Conservation (phyloP, 2,888 invertebrate genomes). For the Apamea anceps region DNA sequence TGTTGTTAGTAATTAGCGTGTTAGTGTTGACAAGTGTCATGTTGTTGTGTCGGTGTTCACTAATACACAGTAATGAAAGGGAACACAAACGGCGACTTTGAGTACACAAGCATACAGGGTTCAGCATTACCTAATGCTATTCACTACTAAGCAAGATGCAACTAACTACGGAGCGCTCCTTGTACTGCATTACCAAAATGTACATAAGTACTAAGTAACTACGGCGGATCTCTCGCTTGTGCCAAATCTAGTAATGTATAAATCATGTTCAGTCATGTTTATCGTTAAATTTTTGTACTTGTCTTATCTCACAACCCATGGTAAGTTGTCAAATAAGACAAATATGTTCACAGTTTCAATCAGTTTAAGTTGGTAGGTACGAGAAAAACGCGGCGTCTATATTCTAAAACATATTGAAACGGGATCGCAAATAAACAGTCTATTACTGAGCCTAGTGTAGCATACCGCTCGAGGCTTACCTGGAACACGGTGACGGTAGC, state of each 20-base stretch:
- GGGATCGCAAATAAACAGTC: constrained; percentile 89
- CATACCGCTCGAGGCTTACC: constrained; percentile 92
- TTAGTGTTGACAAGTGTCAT: constrained; percentile 85
- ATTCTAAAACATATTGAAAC: constrained; percentile 81
- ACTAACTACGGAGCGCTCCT: constrained; percentile 85
- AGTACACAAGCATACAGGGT: constrained; percentile 89
- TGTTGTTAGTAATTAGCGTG: constrained; percentile 82
- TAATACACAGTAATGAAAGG: constrained; percentile 83
- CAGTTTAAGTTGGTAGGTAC: constrained; percentile 70
- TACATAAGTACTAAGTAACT: constrained; percentile 70
- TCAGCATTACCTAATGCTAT: constrained; percentile 81
- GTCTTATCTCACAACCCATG: constrained; percentile 73
- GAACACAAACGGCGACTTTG: constrained; percentile 86
- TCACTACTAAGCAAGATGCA: constrained; percentile 86
- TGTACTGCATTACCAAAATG: constrained; percentile 79
- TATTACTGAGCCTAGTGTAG: constrained; percentile 82
- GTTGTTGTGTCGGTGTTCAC: constrained; percentile 85
- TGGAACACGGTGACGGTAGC: constrained; percentile 99
- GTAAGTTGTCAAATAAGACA: constrained; percentile 76
- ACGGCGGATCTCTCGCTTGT: constrained; percentile 83
- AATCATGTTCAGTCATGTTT: constrained; percentile 57
- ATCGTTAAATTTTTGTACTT: constrained; percentile 54
- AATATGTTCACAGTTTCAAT: constrained; percentile 62
- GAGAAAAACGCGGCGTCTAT: constrained; percentile 85
- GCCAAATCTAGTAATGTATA: constrained; percentile 64